Evolutionary conservation across 2,797 vertebrate species (phyloP), one percentile per base, ranked within the genome.

Genomic region (Onychomys arenicola): DNA sequence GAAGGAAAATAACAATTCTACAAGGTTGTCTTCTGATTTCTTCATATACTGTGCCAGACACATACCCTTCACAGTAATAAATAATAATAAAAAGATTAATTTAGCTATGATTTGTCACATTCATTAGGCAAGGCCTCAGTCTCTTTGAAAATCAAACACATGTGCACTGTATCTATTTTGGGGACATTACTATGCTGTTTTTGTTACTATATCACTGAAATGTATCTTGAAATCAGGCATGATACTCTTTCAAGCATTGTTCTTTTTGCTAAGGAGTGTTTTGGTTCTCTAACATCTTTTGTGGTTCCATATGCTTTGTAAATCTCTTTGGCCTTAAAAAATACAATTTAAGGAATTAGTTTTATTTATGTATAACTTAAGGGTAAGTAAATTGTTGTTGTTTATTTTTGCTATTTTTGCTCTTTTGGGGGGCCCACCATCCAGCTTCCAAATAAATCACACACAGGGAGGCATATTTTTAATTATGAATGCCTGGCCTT

Each of bases 351-450:
- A 85, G 5, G 1, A 82, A 21, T 85, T 27, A 93, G 69, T 78
- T 80, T 87, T 88, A 84, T 65, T 86, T 19, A 61, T 46, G 12
- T 95, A 10, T 82, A 86, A 32, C 88, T 81, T 84, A 78, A 32
- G 49, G 78, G 14, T 90, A 92, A 89, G 65, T 83, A 81, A 63
- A 46, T 57, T 52, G 49, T 52, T 52, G 12, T 13, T 52, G 12
- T 14, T 52, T 52, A 3, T 52, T 52, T 52, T 52, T 52, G 49
- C 49, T 52, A 3, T 52, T 52, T 52, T 52, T 52, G 49, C 49
- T 52, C 49, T 52, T 52, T 52, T 52, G 12, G 12, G 49, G 49
- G 49, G 12, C 49, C 7, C 49, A 52, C 49, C 13, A 14, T 8
- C 3, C 49, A 52, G 49, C 49, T 52, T 13, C 49, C 12, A 52